Conservation (phyloP, 2,113 vertebrate species). For the Zeus faber region DNA sequence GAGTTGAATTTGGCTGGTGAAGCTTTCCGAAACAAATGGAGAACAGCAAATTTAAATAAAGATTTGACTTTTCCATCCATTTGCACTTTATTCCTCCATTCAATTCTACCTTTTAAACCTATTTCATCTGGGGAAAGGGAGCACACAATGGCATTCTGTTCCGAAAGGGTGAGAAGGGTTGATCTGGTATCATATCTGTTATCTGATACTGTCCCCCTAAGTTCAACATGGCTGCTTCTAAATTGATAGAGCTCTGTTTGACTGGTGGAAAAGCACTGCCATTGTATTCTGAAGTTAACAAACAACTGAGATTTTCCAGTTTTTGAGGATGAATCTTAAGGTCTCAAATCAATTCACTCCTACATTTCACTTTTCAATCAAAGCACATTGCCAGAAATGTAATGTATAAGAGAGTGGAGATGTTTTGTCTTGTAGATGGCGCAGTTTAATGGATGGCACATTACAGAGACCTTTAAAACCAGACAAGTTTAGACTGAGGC, state of each 20-base stretch:
- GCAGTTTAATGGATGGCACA: conserved; percentile 5
- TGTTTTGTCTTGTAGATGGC: conserved; percentile 30
- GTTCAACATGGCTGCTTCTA: background rate
- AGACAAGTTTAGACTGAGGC: conserved; percentile 49
- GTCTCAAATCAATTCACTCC: background rate
- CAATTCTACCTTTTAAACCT: background rate
- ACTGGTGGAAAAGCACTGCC: background rate
- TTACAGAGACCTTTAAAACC: conserved; percentile 24
- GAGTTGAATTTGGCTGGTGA: no score
- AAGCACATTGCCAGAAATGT: no score
- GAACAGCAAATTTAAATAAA: conserved; percentile 17
- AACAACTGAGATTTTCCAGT: background rate
- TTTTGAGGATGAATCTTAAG: background rate
- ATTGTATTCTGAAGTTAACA: background rate
- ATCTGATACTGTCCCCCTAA: background rate
- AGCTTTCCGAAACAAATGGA: background rate
- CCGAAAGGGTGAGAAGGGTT: background rate
- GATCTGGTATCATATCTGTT: background rate
- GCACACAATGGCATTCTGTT: background rate
- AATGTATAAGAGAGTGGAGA: conserved; percentile 2
- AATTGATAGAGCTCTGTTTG: conserved; percentile 1
- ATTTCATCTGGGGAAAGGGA: conserved; percentile 2
- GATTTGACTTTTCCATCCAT: conserved; percentile 1
- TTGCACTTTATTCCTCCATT: background rate
- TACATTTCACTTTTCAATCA: background rate